Conservation (phyloP, 2,113 vertebrate species). For the Regulus satrapa region DNA sequence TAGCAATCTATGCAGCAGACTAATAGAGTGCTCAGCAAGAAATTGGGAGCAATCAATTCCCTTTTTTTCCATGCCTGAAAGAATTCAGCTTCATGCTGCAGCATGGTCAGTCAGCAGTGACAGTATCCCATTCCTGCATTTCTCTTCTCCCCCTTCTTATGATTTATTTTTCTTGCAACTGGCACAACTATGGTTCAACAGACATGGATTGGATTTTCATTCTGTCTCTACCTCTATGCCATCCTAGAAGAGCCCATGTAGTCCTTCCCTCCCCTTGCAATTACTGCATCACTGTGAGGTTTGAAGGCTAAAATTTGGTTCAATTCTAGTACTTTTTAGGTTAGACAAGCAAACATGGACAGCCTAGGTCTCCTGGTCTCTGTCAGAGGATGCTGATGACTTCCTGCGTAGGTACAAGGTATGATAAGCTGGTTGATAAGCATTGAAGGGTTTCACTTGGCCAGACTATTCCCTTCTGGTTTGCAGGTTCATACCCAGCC, state of each 20-base stretch:
- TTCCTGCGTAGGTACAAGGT: background rate
- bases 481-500: background rate
- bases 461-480: background rate
- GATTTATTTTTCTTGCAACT: background rate
- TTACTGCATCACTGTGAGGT: background rate
- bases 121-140: background rate
- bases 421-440: background rate
- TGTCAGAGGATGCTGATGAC: background rate
- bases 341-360: background rate
- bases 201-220: background rate
- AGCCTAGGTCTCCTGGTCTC: background rate
- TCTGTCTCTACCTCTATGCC: background rate
- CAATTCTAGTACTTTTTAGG: background rate
- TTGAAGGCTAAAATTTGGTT: background rate
- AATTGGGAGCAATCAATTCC: background rate
- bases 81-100: background rate
- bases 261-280: background rate
- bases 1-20: background rate
- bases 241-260: background rate
- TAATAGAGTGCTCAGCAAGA: background rate
- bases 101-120: background rate
- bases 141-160: background rate
- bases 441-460: fast-evolving
- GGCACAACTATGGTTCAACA: background rate
- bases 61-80: background rate